Evolutionary conservation across 2,113 vertebrate genomes (phyloP).

Genomic region (Lophius piscatorius): DNA sequence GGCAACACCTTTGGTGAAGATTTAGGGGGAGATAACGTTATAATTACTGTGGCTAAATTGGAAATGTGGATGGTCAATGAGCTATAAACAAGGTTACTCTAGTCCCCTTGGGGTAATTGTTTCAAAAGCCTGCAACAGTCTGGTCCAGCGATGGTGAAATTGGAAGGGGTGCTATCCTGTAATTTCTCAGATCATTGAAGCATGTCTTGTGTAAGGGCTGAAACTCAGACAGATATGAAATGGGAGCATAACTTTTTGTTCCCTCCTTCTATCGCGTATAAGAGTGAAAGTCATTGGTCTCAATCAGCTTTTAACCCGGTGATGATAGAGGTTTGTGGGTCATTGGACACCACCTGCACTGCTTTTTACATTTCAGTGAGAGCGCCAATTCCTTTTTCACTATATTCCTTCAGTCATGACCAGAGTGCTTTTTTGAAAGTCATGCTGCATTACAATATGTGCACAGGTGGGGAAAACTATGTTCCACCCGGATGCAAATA

Average conservation of each 20-base stretch:
- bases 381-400: conserved; percentile 39
- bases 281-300: conserved; percentile 62
- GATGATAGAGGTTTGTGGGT: conserved; percentile 48
- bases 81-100: conserved; percentile 74
- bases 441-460: conserved; percentile 31
- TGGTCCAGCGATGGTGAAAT: conserved; percentile 69
- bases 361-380: conserved; percentile 47
- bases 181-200: conserved; percentile 78
- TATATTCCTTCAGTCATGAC: conserved; percentile 27
- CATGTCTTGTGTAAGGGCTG: conserved; percentile 61
- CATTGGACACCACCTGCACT: conserved; percentile 43
- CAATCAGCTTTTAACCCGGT: conserved; percentile 55
- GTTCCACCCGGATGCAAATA: conserved; percentile 38
- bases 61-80: conserved; percentile 73
- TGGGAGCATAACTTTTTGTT: conserved; percentile 70
- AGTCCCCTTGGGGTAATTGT: conserved; percentile 74
- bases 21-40: conserved; percentile 65
- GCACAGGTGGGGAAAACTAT: conserved; percentile 60
- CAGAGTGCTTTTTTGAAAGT: conserved; percentile 22
- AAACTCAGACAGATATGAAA: conserved; percentile 69
- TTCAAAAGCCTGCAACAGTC: conserved; percentile 66
- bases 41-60: conserved; percentile 72
- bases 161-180: conserved; percentile 73
- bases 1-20: conserved; percentile 53
- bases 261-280: conserved; percentile 53